A percentile compares a stretch with the other conserved stretches of the same genome.
Conservation (phyloP, 2,888 invertebrate genomes). For the Polyommatus iphigenia region DNA sequence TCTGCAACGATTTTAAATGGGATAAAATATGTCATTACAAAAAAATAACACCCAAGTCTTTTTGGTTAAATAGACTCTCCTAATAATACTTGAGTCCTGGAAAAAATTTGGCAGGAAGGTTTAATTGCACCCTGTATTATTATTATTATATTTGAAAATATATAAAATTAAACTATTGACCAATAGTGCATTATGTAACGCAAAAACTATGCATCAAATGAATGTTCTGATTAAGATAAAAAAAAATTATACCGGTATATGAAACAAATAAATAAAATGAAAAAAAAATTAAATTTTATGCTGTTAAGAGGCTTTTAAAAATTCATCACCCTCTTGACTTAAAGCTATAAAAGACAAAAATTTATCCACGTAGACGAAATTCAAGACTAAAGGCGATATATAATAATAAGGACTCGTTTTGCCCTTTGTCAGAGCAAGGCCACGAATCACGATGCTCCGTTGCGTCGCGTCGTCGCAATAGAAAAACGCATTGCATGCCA, state of each 20-base stretch:
- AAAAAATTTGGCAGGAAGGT: too few species aligned
- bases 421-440: neutral
- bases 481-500: neutral
- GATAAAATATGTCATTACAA: too few species aligned
- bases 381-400: neutral
- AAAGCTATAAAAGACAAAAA: conserved; percentile 4
- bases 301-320: neutral
- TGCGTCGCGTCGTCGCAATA: neutral
- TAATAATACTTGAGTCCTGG: too few species aligned
- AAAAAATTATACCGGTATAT: neutral
- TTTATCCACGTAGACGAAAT: conserved; percentile 4
- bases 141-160: too few species aligned
- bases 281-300: neutral
- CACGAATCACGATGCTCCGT: neutral
- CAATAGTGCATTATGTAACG: too few species aligned
- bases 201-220: too few species aligned
- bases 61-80: too few species aligned
- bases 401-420: neutral
- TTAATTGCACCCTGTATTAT: too few species aligned
- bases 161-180: too few species aligned
- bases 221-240: neutral
- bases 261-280: neutral
- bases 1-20: too few species aligned
- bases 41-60: too few species aligned
- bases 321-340: neutral